Percentiles rank a stretch among this genome's conserved stretches.
Conservation (phyloP, 2,113 vertebrate genomes). For the Hassar affinis region DNA sequence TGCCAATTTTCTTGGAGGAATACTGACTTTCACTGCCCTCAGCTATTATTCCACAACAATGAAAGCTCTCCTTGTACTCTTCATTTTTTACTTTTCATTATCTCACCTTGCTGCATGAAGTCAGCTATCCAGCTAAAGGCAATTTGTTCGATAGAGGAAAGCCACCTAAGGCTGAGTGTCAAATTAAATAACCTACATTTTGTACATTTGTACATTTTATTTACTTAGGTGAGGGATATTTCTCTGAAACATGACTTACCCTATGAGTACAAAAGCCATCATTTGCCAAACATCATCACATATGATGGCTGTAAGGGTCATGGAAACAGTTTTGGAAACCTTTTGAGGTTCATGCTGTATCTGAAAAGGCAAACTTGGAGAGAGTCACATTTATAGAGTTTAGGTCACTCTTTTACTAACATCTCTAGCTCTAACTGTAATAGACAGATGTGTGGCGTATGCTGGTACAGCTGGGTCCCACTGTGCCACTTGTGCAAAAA, state of each 20-base stretch:
- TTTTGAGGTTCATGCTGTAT: neutral
- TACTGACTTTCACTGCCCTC: constrained; percentile 5
- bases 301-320: neutral
- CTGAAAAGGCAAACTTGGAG: neutral
- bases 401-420: neutral
- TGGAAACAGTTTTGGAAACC: neutral
- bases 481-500: neutral
- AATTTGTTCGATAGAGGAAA: neutral
- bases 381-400: constrained; percentile 4
- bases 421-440: neutral
- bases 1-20: constrained; percentile 7
- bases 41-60: neutral
- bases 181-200: constrained; percentile 22
- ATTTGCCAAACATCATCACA: neutral
- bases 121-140: constrained; percentile 1
- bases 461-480: neutral
- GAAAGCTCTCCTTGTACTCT: neutral
- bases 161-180: neutral
- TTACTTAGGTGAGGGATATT: neutral
- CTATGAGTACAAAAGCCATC: neutral
- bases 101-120: constrained; percentile 3
- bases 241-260: neutral
- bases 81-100: constrained; percentile 14
- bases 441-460: neutral
- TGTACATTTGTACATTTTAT: neutral